Evolutionary conservation across 1,140 invertebrate species (phyloP), one percentile per base, ranked within the genome.

Genomic region (Globodera ellingtonae): DNA sequence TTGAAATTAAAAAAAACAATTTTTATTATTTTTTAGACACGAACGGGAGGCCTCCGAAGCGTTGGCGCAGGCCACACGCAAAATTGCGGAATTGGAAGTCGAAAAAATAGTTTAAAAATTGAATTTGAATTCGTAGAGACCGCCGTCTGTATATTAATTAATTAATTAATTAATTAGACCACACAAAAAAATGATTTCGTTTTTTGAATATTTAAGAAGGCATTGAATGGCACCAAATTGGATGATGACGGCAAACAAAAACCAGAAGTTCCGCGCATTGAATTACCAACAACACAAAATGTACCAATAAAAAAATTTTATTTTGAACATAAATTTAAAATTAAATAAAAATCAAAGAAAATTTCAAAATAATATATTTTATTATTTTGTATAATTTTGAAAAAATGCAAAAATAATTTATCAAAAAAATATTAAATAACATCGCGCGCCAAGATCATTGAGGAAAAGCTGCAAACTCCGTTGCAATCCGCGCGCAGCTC

Each of bases 1-100:
- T 62, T 15, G 15, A 62, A 62, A 62, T 59, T 21, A 18, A 13
- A 66, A 24, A 56, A 77, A 4, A 18, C 0, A 35, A 56, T 24
- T 35, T 24, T 35, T 35, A 75, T 76, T 62, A 44, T 73, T 65
- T 10, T 13, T 65, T 35, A 77, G 48, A 10, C 21, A 62, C 13
- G 7, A 80, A 24, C 3, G 8, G 59, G 21, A 56, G 69, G 46
- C 48, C 9, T n/a, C 35, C 21, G 79, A 81, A 35, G 18, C n/a
- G 18, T 9, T 81, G 15, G 69, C 56, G 1, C n/a, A 80, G 10
- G 10, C 75, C 3, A 77, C 65, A 13, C 50, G 24, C 35, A 77
- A 77, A 69, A 77, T 77, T 65, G 69, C 47, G 18, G 24, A 44
- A 77, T 67, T 77, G 48, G 75, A 77, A 13, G 6, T 69, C 9